Evolutionary conservation across 2,113 vertebrate species (phyloP).

Genomic region (Elephantulus edwardii): DNA sequence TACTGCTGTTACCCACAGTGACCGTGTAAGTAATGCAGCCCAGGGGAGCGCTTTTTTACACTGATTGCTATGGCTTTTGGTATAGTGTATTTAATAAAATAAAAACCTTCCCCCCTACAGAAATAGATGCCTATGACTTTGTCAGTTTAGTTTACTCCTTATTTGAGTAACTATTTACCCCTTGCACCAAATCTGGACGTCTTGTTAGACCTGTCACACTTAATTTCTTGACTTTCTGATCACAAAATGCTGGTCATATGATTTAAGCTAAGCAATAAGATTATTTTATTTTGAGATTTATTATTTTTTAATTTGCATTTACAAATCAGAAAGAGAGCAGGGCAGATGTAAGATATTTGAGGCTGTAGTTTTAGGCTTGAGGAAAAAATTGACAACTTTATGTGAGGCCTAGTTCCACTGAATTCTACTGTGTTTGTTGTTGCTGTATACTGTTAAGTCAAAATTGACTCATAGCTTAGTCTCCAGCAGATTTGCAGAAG

Average conservation of each 20-base stretch:
- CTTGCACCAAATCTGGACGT: neutral
- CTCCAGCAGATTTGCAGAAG: too few relatives aligned
- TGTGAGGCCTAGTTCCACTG: neutral
- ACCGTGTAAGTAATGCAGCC: neutral
- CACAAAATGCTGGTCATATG: neutral
- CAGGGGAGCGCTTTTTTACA: neutral
- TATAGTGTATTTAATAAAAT: neutral
- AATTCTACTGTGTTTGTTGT: too few relatives aligned
- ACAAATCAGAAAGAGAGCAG: neutral
- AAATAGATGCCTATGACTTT: neutral
- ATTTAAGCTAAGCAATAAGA: neutral
- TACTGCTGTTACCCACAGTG: neutral
- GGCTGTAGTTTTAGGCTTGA: neutral
- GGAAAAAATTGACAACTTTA: neutral
- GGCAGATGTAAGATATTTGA: neutral
- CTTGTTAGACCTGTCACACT: neutral
- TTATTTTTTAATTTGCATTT: neutral
- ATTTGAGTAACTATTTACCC: neutral
- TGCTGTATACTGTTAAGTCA: too few relatives aligned
- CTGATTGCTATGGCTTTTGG: neutral
- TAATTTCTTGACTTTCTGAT: neutral
- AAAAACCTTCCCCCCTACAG: neutral
- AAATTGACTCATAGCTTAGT: too few relatives aligned
- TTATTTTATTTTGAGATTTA: neutral
- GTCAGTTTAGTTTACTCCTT: neutral